phyloP scores from a whole-genome alignment of 2,888 invertebrate genomes.

The Morpho deidamia region DNA sequence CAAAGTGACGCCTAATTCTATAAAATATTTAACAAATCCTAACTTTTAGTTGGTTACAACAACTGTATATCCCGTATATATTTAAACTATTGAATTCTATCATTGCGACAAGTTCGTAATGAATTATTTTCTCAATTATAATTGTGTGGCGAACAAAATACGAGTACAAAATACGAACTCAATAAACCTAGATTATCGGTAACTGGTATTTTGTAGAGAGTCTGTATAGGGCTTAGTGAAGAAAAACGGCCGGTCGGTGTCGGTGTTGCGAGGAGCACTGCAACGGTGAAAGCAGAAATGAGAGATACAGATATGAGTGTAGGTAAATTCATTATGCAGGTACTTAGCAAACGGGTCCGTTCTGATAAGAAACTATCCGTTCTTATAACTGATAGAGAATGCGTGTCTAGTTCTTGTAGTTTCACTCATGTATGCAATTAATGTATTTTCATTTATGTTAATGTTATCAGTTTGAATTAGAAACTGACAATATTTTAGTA shows the following conservation, averaged over 20 bases:
- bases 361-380: slow-evolving; percentile 42
- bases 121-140: not conserved
- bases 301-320: slow-evolving; percentile 28
- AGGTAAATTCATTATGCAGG: slow-evolving; percentile 27
- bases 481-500: too few relatives aligned
- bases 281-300: slow-evolving; percentile 45
- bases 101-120: not conserved
- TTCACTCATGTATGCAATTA: slow-evolving; percentile 13
- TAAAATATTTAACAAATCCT: too few relatives aligned
- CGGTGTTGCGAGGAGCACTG: slow-evolving; percentile 34
- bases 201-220: slow-evolving; percentile 11
- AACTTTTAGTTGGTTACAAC: too few relatives aligned
- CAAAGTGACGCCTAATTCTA: too few relatives aligned
- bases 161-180: not conserved
- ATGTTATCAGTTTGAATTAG: too few relatives aligned
- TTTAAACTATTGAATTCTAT: not conserved
- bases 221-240: slow-evolving; percentile 18
- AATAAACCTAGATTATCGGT: slow-evolving; percentile 6
- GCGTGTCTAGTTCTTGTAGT: slow-evolving; percentile 7
- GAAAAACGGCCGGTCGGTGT: slow-evolving; percentile 33
- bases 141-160: not conserved
- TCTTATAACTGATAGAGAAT: slow-evolving; percentile 19
- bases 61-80: too few relatives aligned
- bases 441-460: slow-evolving; percentile 10
- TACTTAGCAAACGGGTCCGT: slow-evolving; percentile 35